phyloP scores from a whole-genome alignment of 23 tunicate species.

The Clavelina lepadiformis region DNA sequence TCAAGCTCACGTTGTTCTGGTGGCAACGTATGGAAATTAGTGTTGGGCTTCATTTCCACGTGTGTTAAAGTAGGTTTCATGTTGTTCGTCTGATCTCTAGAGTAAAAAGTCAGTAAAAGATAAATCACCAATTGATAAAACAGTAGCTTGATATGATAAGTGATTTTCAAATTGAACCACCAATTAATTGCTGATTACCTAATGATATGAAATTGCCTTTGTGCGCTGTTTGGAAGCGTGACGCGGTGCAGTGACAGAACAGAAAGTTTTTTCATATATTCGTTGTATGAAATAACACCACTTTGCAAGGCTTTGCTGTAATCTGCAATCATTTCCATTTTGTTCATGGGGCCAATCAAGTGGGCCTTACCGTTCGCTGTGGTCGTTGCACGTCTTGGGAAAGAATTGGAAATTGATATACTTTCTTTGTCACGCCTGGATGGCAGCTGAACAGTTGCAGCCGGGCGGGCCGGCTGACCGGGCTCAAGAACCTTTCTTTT shows the following conservation, averaged over 20 bases:
- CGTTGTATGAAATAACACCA: slow-evolving; percentile 55
- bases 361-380: slow-evolving; percentile 79
- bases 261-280: slow-evolving; percentile 72
- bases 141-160: no score
- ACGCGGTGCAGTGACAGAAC: slow-evolving; percentile 72
- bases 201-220: slow-evolving; percentile 70
- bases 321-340: slow-evolving; percentile 87
- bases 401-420: slow-evolving; percentile 1
- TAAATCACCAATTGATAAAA: no score
- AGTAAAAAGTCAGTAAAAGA: no score
- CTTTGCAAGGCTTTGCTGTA: slow-evolving; percentile 75
- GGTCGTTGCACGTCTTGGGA: slow-evolving; percentile 47
- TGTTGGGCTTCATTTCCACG: slow-evolving; percentile 48
- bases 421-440: slow-evolving; percentile 2
- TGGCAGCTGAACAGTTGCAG: slow-evolving; percentile 51
- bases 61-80: slow-evolving; percentile 60
- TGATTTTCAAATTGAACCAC: background rate
- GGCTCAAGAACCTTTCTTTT: slow-evolving; percentile 11
- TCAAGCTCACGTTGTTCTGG: no score
- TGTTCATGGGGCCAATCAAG: slow-evolving; percentile 87
- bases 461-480: background rate
- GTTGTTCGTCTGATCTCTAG: slow-evolving; percentile 55
- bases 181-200: slow-evolving; percentile 25
- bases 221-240: slow-evolving; percentile 47
- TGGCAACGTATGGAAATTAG: no score